Base-by-base conservation (phyloP, 2,888 invertebrate species). In the Lomographa bimaculata region DNA sequence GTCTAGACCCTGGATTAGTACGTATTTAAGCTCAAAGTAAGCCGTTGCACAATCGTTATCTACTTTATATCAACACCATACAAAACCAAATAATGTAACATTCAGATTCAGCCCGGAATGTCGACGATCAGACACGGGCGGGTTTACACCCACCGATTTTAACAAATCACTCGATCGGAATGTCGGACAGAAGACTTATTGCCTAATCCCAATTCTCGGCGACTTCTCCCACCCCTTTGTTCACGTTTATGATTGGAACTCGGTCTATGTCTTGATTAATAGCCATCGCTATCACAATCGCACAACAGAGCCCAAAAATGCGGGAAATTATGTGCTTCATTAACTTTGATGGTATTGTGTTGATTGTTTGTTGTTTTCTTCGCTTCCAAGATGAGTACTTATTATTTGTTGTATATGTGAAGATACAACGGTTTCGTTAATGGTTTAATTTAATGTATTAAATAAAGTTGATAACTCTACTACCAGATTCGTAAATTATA, bases 121-220 rank as follows among this genome's bases (percentile, higher is more conserved):
- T 69, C 61, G 63, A 32, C 37, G 25, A 29, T 10, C 30, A 17
- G 26, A 23, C 33, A 21, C 28, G 18, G 37, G 7, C 25, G 51
- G 28, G 37, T 30, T 63, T 61, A 62, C 59, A 60, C 62, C 58
- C 62, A 35, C 49, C 62, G 64, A 70, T 73, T 76, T 75, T 73
- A 78, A 82, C 73, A 74, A 81, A 84, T 76, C 70, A 67, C 77
- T 75, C 71, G 70, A 79, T 75, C 60, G 70, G 69, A 65, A 55
- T 65, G 62, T 58, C 56, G 43, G 67, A 50, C 65, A 59, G 60
- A 54, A 72, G 65, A 76, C 71, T 74, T 75, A 81, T 79, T 65
- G 66, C 64, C 68, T 61, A 65, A 76, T 76, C 76, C 62, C 54
- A 64, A 34, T 40, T 57, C 53, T 46, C 49, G 54, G 30, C 32